These are phyloP conservation scores for Alectura lathami DNA, from an alignment of 2,113 vertebrate genomes.

Conservation along the genomic window DNA sequence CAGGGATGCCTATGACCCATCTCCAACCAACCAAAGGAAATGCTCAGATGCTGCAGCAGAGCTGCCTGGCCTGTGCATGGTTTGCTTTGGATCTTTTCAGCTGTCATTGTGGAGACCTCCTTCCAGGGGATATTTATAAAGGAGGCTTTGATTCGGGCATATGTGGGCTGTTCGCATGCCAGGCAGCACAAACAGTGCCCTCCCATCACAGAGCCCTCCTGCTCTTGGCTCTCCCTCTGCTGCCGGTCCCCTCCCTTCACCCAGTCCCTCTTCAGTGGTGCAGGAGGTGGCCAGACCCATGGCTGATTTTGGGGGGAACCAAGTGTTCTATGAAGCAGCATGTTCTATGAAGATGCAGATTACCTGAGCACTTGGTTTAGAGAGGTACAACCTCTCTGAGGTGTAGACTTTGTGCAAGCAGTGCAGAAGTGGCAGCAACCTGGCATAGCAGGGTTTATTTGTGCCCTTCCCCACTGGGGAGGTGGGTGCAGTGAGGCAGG, in stretches of 20 bases:
- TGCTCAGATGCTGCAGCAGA: neutral
- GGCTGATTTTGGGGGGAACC: neutral
- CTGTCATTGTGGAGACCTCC: constrained; percentile 5
- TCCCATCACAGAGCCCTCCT: neutral
- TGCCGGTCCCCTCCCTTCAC: neutral
- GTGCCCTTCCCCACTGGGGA: neutral
- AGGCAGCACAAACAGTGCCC: neutral
- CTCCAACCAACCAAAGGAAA: neutral
- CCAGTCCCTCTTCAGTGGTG: neutral
- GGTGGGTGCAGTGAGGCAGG: neutral
- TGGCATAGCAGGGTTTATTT: neutral
- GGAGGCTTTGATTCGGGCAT: constrained; percentile 35
- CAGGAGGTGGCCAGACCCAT: neutral
- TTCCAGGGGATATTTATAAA: constrained; percentile 44
- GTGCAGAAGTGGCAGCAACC: neutral
- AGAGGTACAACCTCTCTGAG: neutral
- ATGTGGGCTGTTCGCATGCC: neutral
- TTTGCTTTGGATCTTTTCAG: constrained; percentile 16
- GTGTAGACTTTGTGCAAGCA: neutral
- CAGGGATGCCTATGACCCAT: neutral
- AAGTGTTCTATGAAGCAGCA: neutral
- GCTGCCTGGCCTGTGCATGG: neutral
- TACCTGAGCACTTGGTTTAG: constrained; percentile 17
- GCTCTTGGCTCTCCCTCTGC: neutral
- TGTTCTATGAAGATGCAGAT: constrained; percentile 21